Evolutionary conservation across 2,797 vertebrate species (phyloP).

Genomic region (Xiphophorus birchmanni): DNA sequence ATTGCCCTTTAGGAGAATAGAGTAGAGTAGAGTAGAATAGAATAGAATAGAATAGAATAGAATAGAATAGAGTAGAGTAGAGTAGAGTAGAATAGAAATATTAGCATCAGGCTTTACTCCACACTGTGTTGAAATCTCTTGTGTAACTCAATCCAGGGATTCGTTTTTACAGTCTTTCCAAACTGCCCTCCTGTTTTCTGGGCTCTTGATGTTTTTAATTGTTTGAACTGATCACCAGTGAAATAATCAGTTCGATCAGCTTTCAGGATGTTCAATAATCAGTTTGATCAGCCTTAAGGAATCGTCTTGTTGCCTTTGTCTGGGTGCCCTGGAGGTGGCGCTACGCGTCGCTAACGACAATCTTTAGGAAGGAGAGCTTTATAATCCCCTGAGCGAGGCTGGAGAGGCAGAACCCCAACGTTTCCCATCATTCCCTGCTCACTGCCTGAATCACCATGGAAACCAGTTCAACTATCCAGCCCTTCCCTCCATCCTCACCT

Average conservation of each 20-base stretch:
- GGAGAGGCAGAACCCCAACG: background rate
- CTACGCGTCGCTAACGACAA: conserved; percentile 49
- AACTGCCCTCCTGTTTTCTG: conserved; percentile 15
- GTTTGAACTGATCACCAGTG: background rate
- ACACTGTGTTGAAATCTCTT: conserved; percentile 12
- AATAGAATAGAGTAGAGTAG: background rate
- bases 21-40: background rate
- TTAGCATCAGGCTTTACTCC: background rate
- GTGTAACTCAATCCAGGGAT: conserved; percentile 25
- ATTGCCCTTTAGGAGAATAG: conserved; percentile 7
- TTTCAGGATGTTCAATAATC: conserved; percentile 4
- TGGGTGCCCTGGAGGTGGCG: conserved; percentile 38
- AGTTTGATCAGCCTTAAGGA: conserved; percentile 10
- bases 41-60: conserved; percentile 16
- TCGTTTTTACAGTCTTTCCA: background rate
- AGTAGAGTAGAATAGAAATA: conserved; percentile 13
- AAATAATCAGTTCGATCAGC: background rate
- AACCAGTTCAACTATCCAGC: conserved; percentile 21
- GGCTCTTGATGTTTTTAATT: conserved; percentile 6
- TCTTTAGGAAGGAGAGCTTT: conserved; percentile 57
- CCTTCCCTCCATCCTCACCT: conserved; percentile 33
- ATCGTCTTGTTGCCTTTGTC: conserved; percentile 30
- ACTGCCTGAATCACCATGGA: conserved; percentile 41
- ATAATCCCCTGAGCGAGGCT: conserved; percentile 12
- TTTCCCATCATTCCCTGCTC: conserved; percentile 40